phyloP scores from a whole-genome alignment of 2,113 vertebrate species.

The rabbit (Oryctolagus cuniculus) region DNA sequence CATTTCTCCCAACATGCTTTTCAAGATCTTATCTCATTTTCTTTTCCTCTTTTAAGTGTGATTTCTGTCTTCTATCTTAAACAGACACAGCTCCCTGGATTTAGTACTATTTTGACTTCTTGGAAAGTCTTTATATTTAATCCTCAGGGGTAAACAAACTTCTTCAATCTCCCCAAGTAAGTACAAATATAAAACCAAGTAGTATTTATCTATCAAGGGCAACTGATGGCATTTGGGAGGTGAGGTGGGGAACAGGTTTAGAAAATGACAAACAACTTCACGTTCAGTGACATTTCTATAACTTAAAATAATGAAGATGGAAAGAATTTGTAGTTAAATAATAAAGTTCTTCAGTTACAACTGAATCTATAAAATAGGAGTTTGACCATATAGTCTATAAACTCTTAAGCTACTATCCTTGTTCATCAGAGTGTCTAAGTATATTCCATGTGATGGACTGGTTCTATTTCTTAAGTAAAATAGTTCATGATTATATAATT shows the following conservation, averaged over 20 bases:
- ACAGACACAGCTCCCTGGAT: slow-evolving; percentile 22
- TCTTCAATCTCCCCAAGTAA: slow-evolving; percentile 37
- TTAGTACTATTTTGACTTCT: slow-evolving; percentile 49
- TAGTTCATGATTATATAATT: background rate
- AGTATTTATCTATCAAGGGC: background rate
- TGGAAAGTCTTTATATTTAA: slow-evolving; percentile 66
- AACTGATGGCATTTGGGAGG: background rate
- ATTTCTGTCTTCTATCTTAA: slow-evolving; percentile 59
- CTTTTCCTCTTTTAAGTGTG: slow-evolving; percentile 22
- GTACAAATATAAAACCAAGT: slow-evolving; percentile 39
- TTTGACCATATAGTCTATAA: background rate
- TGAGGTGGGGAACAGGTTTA: accelerated
- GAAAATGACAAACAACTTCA: background rate
- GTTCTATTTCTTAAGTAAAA: background rate
- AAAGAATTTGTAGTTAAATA: background rate
- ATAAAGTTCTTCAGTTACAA: slow-evolving; percentile 5
- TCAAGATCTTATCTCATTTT: slow-evolving; percentile 63
- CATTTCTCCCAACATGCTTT: slow-evolving; percentile 34
- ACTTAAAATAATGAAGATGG: background rate
- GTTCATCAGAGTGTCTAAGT: background rate
- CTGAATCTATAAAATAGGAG: background rate
- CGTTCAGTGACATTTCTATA: background rate
- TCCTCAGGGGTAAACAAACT: slow-evolving; percentile 55
- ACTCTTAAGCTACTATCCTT: background rate
- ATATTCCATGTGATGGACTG: background rate